Conservation (phyloP, 2,113 vertebrate genomes). For the Prolemur simus region DNA sequence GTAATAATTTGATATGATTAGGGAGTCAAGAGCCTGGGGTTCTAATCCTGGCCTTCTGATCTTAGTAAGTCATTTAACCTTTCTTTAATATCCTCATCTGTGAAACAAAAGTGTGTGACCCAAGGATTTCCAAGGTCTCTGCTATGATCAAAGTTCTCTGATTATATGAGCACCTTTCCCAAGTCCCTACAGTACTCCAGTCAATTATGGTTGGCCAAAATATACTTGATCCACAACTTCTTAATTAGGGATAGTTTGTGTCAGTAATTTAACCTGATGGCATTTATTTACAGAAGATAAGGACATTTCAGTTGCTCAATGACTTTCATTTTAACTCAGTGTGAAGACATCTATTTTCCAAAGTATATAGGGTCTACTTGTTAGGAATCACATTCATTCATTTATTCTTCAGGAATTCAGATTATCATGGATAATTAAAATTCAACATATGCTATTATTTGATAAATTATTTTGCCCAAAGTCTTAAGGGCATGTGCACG, state of each 20-base stretch:
- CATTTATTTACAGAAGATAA: neutral
- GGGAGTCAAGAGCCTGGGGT: neutral
- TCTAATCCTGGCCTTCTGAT: neutral
- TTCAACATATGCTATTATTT: neutral
- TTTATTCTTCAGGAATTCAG: neutral
- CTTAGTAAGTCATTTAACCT: neutral
- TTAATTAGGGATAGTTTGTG: neutral
- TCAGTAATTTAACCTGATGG: neutral
- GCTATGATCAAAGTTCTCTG: neutral
- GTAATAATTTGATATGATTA: neutral
- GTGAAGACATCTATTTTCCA: neutral
- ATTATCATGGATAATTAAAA: conserved; percentile 5
- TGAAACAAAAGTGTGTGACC: neutral
- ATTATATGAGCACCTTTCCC: neutral
- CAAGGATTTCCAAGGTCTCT: neutral
- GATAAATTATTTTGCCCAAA: neutral
- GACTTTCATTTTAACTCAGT: neutral
- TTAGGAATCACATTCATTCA: conserved; percentile 15
- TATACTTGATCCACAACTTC: neutral
- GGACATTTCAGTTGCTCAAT: neutral
- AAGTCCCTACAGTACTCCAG: neutral
- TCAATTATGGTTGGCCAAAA: neutral
- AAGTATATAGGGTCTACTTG: neutral
- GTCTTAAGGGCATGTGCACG: neutral
- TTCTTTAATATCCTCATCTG: neutral